Evolutionary conservation across 53 echinoderm and acorn worm genomes (phyloP).

Genomic region (Antedon mediterranea): DNA sequence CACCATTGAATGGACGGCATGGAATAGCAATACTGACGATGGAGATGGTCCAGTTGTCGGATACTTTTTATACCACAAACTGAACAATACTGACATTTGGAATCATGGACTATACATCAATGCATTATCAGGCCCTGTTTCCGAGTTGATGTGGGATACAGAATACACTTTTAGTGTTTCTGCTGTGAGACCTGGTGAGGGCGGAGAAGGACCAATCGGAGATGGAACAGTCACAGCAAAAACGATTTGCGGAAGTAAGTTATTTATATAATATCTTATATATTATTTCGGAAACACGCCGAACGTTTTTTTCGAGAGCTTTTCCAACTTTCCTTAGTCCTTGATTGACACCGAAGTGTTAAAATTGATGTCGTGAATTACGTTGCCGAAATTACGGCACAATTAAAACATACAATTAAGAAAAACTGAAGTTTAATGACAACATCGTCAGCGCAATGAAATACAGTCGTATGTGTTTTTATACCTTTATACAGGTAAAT

Average conservation of each 20-base stretch:
- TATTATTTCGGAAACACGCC: no score
- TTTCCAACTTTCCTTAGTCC: no score
- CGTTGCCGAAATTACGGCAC: no score
- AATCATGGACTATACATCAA: neutral
- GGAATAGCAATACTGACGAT: slow-evolving; percentile 11
- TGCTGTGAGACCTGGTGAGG: slow-evolving; percentile 18
- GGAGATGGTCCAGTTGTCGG: slow-evolving; percentile 29
- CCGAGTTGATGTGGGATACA: slow-evolving; percentile 2
- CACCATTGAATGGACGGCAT: slow-evolving; percentile 26
- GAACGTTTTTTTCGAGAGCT: no score
- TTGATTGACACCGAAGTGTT: no score
- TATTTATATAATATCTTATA: no score
- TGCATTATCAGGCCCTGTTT: slow-evolving; percentile 1
- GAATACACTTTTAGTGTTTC: slow-evolving; percentile 23
- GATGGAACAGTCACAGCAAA: neutral
- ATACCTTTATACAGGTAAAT: no score
- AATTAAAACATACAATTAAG: no score
- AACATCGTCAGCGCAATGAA: no score
- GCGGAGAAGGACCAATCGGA: slow-evolving; percentile 31
- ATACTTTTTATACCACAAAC: slow-evolving; percentile 16
- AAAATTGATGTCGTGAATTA: no score
- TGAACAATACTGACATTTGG: neutral
- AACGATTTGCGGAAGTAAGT: neutral
- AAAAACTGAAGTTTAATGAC: no score
- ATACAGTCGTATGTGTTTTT: no score